Evolutionary conservation across 2,888 invertebrate species (phyloP), one percentile per base, ranked within the genome.

Genomic region (Muscina levida): DNA sequence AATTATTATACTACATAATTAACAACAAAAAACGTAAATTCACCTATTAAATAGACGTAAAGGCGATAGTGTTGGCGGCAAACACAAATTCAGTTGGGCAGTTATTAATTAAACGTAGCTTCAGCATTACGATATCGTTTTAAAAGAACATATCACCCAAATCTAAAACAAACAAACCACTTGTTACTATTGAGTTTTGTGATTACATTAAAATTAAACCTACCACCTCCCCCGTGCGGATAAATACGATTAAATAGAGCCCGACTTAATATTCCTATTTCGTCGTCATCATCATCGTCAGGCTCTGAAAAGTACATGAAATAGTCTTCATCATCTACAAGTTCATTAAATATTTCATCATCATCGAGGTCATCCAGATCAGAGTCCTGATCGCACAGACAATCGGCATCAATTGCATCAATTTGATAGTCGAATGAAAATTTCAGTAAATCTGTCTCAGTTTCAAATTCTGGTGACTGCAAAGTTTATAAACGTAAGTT

Each of bases 381-480:
- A 39, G 3, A 15, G 11, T 46, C 51, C 1, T 65, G 42, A 22
- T 53, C 44, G 15, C 67, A 0, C 17, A 71, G 19, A 1, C 19
- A 10, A 15, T 1, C 2, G 84, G 22, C 1, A 17, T 37, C 39
- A 86, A 0, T 1, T 71, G 46, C 11, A 53, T 31, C 19, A 82
- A 44, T 37, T 78, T 82, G 1, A 15, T 5, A 42, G 22, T 22
- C 62, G n/a, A 62, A 62, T 22, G 17, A 39, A n/a, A 62, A 13
- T 62, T 39, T 0, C 42, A 59, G n/a, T 17, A 59, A 59, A 62
- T 42, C 62, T n/a, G 22, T 22, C 4, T 39, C 2, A 4, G 62
- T 1, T 22, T 62, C 42, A 5, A 62, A 42, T 8, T 39, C 42
- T 22, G 10, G 17, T 11, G 42, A 39, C 48, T 48, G 19, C 10